A percentile compares a stretch with the other conserved stretches of the same genome.
phyloP scores from a whole-genome alignment of 2,797 vertebrate species.

The Xiphophorus birchmanni region DNA sequence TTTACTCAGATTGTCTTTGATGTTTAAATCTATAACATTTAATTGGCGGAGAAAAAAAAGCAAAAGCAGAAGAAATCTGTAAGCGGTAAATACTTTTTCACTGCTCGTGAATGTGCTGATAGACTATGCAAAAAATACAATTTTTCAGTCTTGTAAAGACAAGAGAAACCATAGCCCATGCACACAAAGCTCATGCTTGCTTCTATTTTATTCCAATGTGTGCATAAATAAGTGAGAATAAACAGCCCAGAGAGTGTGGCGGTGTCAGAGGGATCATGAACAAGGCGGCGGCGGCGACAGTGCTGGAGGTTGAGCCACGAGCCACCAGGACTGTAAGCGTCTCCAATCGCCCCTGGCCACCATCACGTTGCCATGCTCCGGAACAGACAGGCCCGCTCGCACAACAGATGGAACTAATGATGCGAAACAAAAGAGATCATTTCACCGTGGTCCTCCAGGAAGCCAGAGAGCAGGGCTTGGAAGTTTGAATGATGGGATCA shows the following conservation, averaged over 20 bases:
- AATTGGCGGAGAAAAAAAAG: background rate
- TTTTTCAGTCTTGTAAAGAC: background rate
- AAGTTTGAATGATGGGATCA: conserved; percentile 83
- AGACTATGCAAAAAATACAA: background rate
- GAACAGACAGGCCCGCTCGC: conserved; percentile 81
- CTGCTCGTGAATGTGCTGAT: background rate
- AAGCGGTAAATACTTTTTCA: background rate
- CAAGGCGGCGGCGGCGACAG: conserved; percentile 48
- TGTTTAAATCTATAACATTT: background rate
- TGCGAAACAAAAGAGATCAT: conserved; percentile 91
- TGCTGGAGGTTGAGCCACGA: conserved; percentile 77
- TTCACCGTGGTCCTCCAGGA: conserved; percentile 82
- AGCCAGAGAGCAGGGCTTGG: conserved; percentile 79
- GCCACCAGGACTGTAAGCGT: conserved; percentile 71
- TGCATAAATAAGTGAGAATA: conserved; percentile 73
- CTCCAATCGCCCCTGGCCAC: conserved; percentile 81
- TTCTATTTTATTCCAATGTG: conserved; percentile 51
- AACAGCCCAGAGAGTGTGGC: conserved; percentile 53
- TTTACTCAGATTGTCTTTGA: background rate
- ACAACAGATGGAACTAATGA: conserved; percentile 93
- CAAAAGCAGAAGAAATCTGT: background rate
- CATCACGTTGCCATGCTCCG: conserved; percentile 81
- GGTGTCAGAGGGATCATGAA: conserved; percentile 67
- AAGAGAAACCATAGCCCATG: conserved; percentile 8
- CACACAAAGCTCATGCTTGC: conserved; percentile 27